Conservation (phyloP, 2,888 invertebrate species). For the Macrophya annulata region DNA sequence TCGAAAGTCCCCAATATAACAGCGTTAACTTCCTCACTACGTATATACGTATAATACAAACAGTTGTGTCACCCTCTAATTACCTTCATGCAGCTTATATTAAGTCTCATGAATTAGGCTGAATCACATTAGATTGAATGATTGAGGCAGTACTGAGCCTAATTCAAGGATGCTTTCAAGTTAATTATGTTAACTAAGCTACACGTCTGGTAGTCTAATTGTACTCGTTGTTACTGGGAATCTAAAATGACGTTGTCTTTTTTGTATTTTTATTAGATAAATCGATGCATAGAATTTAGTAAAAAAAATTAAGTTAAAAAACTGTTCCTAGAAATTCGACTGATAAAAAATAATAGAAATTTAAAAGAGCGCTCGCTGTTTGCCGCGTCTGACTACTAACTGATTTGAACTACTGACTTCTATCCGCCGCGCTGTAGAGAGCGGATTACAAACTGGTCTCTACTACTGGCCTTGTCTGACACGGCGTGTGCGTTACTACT, state of each 20-base stretch:
- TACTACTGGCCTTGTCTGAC: conserved; percentile 29
- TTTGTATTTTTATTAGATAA: background rate
- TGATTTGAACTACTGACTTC: conserved; percentile 28
- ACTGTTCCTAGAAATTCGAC: background rate
- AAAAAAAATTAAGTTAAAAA: background rate
- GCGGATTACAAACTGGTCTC: background rate
- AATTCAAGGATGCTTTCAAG: conserved; percentile 19
- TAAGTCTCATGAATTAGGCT: background rate
- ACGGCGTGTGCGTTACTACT: background rate
- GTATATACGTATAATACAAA: background rate
- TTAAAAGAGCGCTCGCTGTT: background rate
- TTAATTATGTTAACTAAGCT: background rate
- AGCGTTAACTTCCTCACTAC: background rate
- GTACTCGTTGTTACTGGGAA: background rate
- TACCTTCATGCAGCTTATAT: background rate
- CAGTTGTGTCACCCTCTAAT: conserved; percentile 5
- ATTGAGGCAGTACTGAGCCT: conserved; percentile 27
- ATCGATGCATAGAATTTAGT: background rate
- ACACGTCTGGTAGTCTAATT: background rate
- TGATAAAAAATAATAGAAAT: background rate
- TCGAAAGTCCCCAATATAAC: background rate
- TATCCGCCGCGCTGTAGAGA: background rate
- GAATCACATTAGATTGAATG: conserved; percentile 45
- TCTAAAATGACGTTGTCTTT: background rate
- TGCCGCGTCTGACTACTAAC: conserved; percentile 8